phyloP scores from a whole-genome alignment of 2,113 vertebrate species.

The Cranoglanis bouderius region DNA sequence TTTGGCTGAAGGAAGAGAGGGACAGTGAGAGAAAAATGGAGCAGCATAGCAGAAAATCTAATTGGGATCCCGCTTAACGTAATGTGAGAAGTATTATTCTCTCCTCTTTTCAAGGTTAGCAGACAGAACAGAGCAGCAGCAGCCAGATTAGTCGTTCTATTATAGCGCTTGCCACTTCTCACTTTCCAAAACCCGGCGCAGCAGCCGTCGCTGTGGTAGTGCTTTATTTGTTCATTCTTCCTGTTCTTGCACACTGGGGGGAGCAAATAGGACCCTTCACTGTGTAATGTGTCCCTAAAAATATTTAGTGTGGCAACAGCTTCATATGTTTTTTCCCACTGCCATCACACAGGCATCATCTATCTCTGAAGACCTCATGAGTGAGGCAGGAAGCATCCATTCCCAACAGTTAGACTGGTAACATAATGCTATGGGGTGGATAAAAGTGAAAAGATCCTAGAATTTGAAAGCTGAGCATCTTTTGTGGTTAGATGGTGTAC shows the following conservation, averaged over 20 bases:
- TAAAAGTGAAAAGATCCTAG: not conserved
- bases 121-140: conserved; percentile 7
- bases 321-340: conserved; percentile 56
- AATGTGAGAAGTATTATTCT: conserved; percentile 41
- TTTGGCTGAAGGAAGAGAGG: conserved; percentile 14
- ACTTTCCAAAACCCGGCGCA: conserved; percentile 21
- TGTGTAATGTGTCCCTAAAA: conserved; percentile 47
- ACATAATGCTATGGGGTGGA: not conserved
- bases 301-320: conserved; percentile 65
- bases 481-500: conserved; percentile 20
- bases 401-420: conserved; percentile 20
- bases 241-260: not conserved
- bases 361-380: conserved; percentile 30
- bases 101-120: conserved; percentile 41
- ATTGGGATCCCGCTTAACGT: conserved; percentile 16
- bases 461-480: not conserved
- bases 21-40: conserved; percentile 1
- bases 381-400: conserved; percentile 40
- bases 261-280: conserved; percentile 39
- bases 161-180: conserved; percentile 34
- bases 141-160: conserved; percentile 40
- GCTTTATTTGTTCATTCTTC: conserved; percentile 30
- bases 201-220: not conserved
- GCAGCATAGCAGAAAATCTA: conserved; percentile 20
- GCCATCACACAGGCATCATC: conserved; percentile 38